Evolutionary conservation across 2,888 invertebrate genomes (phyloP), one percentile per base, ranked within the genome.

Genomic region (Chaetogeoica ovagalla): DNA sequence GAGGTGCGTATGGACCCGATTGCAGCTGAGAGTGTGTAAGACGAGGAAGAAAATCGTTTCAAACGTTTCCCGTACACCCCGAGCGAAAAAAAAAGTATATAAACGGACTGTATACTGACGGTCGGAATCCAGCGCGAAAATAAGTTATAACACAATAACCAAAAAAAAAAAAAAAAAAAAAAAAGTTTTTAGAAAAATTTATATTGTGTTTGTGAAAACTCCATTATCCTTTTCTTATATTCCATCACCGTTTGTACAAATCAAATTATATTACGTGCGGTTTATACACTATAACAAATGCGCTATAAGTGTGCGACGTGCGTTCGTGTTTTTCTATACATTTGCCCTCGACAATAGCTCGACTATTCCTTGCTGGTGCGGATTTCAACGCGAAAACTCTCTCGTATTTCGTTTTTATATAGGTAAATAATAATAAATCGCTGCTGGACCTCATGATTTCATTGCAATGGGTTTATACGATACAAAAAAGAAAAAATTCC

Each of bases 181-280:
- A 43, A 43, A 9, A 1, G n/a, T n/a, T 43, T 73, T 63, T 37
- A 13, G 63, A 63, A 48, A 73, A 73, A 73, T 62, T 39, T 37
- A 74, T 74, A 30, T 30, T 30, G 30, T 63, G 73, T 65, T 74
- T 63, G 63, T 55, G 73, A 74, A 74, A 74, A 74, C 55, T 63
- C 39, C 73, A 63, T 65, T 55, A 55, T 37, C 52, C 52, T n/a
- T 37, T 19, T 17, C 19, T 52, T 30, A 19, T 19, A 19, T 62
- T 15, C 60, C 23, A 23, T 68, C 9, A 19, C 17, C 8, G 37
- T 6, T 30, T 23, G 11, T 15, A 23, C 21, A 43, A 17, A 17
- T 30, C 30, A 30, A 30, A 30, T 30, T 5, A 59, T 7, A 15
- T 43, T 43, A 43, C 3, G 11, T 6, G n/a, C 37, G n/a, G 19